Percentiles rank a stretch among this genome's conserved stretches.
Conservation (phyloP, 92 coral and sea anemone genomes). For the Epizoanthus stellaris region DNA sequence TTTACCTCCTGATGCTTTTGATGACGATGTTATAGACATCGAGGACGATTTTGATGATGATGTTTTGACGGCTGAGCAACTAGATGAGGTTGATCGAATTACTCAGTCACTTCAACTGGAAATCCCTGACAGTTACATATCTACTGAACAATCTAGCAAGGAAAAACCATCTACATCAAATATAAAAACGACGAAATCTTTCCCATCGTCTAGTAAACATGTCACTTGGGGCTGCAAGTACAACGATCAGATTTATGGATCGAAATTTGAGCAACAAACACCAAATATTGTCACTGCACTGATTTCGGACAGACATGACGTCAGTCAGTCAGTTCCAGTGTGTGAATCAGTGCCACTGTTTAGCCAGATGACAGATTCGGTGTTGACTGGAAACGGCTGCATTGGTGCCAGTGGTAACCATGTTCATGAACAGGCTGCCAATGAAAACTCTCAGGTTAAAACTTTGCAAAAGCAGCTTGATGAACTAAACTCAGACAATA, state of each 20-base stretch:
- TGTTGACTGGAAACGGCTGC: background rate
- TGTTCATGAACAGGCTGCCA: background rate
- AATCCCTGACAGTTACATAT: slow-evolving; percentile 11
- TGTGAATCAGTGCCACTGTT: background rate
- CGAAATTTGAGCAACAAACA: background rate
- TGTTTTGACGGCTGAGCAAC: slow-evolving; percentile 76
- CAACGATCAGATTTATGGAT: background rate
- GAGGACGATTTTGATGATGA: slow-evolving; percentile 81
- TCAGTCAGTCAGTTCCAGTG: slow-evolving; percentile 10
- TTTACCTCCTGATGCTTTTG: slow-evolving; percentile 80
- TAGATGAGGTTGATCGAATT: slow-evolving; percentile 67
- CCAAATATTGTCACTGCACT: background rate
- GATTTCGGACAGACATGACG: background rate
- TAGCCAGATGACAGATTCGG: background rate
- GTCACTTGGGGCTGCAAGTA: background rate
- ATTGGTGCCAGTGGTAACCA: background rate
- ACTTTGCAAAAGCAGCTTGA: slow-evolving; percentile 57
- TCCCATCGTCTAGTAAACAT: background rate
- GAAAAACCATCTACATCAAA: background rate
- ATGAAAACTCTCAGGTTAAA: slow-evolving; percentile 16
- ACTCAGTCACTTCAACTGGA: slow-evolving; percentile 57
- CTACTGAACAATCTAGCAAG: background rate
- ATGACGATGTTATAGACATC: slow-evolving; percentile 61
- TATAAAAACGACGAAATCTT: background rate
- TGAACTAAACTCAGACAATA: slow-evolving; percentile 47